phyloP scores from a whole-genome alignment of 2,797 vertebrate genomes.

The Neomorphus geoffroyi region DNA sequence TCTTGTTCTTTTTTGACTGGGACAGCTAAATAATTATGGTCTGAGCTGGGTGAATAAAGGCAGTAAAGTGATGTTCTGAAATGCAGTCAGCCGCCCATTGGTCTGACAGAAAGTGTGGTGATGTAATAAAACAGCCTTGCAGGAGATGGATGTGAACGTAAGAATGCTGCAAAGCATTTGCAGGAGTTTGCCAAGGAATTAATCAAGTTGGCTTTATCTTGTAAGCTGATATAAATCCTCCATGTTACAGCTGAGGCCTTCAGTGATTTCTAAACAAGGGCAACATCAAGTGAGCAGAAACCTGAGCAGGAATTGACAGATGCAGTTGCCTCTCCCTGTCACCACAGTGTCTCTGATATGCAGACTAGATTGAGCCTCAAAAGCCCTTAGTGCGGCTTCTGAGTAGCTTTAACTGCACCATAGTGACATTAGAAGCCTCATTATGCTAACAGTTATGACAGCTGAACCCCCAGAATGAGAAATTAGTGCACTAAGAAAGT shows the following conservation, averaged over 20 bases:
- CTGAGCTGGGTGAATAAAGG: neutral
- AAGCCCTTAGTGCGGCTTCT: neutral
- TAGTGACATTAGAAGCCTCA: neutral
- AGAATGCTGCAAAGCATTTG: neutral
- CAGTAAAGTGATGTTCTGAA: neutral
- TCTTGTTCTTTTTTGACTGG: neutral
- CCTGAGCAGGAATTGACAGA: neutral
- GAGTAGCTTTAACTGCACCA: neutral
- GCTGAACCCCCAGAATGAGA: neutral
- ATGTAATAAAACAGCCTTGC: neutral
- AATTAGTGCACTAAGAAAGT: neutral
- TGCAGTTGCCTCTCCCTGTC: neutral
- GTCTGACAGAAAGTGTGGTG: neutral
- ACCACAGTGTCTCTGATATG: accelerated
- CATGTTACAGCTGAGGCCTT: neutral
- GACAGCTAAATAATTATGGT: neutral
- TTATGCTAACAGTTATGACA: neutral
- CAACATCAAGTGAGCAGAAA: neutral
- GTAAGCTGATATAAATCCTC: neutral
- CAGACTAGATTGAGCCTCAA: neutral
- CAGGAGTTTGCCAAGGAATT: neutral
- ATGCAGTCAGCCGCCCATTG: neutral
- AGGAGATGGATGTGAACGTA: neutral
- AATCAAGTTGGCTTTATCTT: neutral
- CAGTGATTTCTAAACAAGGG: slow-evolving; percentile 2